Conservation (phyloP, 2,113 vertebrate species). For the Gobio gobio region DNA sequence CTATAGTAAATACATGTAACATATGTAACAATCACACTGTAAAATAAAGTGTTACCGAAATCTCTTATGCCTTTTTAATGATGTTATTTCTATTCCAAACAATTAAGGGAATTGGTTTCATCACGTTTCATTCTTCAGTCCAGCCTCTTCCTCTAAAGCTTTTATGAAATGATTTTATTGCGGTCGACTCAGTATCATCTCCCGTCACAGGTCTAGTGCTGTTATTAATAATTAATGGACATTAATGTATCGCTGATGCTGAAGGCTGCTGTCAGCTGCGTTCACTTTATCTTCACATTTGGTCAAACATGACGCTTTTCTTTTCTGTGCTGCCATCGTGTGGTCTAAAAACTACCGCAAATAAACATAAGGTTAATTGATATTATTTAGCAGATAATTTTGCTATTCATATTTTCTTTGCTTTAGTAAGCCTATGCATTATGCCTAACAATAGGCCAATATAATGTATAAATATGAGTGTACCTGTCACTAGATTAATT, state of each 20-base stretch:
- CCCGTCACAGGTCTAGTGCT: background rate
- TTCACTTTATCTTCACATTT: background rate
- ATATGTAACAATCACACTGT: too few species aligned
- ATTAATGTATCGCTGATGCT: too few species aligned
- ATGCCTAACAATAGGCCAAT: background rate
- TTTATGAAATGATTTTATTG: background rate
- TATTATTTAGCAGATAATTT: background rate
- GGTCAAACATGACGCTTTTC: background rate
- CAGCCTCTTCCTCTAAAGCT: background rate
- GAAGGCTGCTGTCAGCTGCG: too few species aligned
- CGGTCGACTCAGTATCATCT: background rate
- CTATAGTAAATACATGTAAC: too few species aligned
- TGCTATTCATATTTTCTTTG: background rate
- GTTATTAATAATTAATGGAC: background rate
- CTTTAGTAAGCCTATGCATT: background rate
- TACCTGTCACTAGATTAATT: background rate
- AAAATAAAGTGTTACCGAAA: background rate
- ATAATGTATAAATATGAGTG: background rate
- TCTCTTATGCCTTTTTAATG: background rate
- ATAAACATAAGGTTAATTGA: background rate
- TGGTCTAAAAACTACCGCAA: background rate
- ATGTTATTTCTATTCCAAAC: background rate
- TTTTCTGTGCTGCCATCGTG: slow-evolving; percentile 16
- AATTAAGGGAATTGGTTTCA: background rate
- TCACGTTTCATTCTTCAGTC: background rate